Evolutionary conservation across 2,113 vertebrate genomes (phyloP).

Genomic region (Nycticryphes semicollaris): DNA sequence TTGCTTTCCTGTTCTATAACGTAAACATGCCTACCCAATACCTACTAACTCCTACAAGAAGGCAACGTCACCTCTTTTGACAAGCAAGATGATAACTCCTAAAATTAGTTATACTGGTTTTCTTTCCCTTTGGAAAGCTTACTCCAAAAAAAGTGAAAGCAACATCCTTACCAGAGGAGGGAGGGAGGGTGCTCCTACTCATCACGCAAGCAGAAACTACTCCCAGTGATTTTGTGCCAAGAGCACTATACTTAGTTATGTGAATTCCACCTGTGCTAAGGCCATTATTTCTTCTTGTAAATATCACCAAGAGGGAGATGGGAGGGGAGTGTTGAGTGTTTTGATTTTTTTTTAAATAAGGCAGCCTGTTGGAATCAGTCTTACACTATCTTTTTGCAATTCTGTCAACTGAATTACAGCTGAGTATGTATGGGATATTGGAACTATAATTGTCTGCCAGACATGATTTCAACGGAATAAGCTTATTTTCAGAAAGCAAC

Average conservation of each 20-base stretch:
- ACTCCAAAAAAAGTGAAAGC: not conserved
- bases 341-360: not conserved
- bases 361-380: not conserved
- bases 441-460: not conserved
- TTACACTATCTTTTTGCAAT: not conserved
- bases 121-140: not conserved
- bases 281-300: not conserved
- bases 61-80: conserved; percentile 16
- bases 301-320: not conserved
- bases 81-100: not conserved
- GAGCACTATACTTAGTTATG: not conserved
- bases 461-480: not conserved
- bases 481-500: not conserved
- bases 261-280: not conserved
- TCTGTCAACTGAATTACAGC: not conserved
- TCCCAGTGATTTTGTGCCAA: conserved; percentile 1
- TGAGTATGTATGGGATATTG: not conserved
- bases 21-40: not conserved
- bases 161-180: not conserved
- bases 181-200: not conserved
- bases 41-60: not conserved
- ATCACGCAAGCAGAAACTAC: not conserved
- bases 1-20: not conserved
- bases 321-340: no score
- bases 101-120: conserved; percentile 34